A percentile compares a stretch with the other conserved stretches of the same genome.
phyloP scores from a whole-genome alignment of 2,797 vertebrate species.

The Trachurus trachurus region DNA sequence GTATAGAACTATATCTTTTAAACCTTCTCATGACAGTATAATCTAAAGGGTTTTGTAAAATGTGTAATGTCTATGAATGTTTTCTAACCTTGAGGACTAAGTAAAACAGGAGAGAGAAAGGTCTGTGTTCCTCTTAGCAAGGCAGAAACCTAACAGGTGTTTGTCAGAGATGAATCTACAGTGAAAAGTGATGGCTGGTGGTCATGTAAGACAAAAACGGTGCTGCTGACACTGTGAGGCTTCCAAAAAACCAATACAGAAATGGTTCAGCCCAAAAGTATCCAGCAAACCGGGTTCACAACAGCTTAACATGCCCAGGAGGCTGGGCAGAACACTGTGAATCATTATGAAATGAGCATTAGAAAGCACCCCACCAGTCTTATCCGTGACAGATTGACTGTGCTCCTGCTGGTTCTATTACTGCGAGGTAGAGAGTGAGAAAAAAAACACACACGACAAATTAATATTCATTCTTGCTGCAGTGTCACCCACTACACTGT shows the following conservation, averaged over 20 bases:
- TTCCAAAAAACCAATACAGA: slow-evolving; percentile 7
- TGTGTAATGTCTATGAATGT: not conserved
- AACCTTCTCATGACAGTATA: not conserved
- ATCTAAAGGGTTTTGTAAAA: not conserved
- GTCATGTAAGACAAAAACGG: slow-evolving; percentile 12
- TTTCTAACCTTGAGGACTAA: slow-evolving; percentile 6
- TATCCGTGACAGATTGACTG: not conserved
- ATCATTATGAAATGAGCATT: not conserved
- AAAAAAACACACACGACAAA: slow-evolving; percentile 17
- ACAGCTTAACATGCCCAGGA: not conserved
- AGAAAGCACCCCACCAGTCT: slow-evolving; percentile 3
- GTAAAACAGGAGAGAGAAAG: not conserved
- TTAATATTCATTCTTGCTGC: slow-evolving; percentile 6
- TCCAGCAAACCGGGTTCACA: not conserved
- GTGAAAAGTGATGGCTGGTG: not conserved
- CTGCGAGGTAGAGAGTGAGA: not conserved
- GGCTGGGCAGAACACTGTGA: slow-evolving; percentile 3
- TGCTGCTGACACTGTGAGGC: slow-evolving; percentile 5
- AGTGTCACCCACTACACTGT: not conserved
- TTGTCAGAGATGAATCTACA: not conserved
- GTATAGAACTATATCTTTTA: not conserved
- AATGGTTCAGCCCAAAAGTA: not conserved
- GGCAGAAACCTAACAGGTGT: not conserved
- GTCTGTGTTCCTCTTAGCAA: slow-evolving; percentile 8
- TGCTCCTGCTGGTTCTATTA: slow-evolving; percentile 6